phyloP scores from a whole-genome alignment of 2,888 invertebrate genomes.

The Plagodis dolabraria region DNA sequence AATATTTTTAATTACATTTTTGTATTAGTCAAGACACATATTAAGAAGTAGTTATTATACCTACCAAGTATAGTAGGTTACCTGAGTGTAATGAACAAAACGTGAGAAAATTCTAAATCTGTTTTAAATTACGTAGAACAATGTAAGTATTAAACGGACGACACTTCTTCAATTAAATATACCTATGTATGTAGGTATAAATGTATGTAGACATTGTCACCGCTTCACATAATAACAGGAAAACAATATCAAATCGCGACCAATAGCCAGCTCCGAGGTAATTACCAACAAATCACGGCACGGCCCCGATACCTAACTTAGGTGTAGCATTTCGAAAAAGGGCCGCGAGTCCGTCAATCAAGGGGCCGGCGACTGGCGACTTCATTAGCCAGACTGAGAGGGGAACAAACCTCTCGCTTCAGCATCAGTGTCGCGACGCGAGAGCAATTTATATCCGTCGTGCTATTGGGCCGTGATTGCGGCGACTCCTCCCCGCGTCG shows the following conservation, averaged over 20 bases:
- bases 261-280: slow-evolving; percentile 53
- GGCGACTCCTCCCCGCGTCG: slow-evolving; percentile 87
- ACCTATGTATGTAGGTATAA: neutral
- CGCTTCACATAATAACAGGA: slow-evolving; percentile 38
- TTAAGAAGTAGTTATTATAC: no score
- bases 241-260: slow-evolving; percentile 42
- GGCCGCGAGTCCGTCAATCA: slow-evolving; percentile 79
- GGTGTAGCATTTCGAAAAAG: slow-evolving; percentile 73
- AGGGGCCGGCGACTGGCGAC: slow-evolving; percentile 75
- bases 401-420: slow-evolving; percentile 57
- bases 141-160: no score
- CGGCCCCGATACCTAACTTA: slow-evolving; percentile 69
- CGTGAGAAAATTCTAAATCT: no score
- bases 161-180: neutral
- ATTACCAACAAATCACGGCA: slow-evolving; percentile 75
- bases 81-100: no score
- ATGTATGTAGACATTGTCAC: slow-evolving; percentile 4
- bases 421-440: slow-evolving; percentile 75
- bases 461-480: slow-evolving; percentile 85
- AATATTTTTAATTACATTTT: neutral
- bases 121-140: no score
- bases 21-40: no score
- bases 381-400: slow-evolving; percentile 78
- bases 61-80: no score
- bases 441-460: slow-evolving; percentile 86